Conservation (phyloP, 1,140 invertebrate genomes). For the Cardiocondyla obscurior region DNA sequence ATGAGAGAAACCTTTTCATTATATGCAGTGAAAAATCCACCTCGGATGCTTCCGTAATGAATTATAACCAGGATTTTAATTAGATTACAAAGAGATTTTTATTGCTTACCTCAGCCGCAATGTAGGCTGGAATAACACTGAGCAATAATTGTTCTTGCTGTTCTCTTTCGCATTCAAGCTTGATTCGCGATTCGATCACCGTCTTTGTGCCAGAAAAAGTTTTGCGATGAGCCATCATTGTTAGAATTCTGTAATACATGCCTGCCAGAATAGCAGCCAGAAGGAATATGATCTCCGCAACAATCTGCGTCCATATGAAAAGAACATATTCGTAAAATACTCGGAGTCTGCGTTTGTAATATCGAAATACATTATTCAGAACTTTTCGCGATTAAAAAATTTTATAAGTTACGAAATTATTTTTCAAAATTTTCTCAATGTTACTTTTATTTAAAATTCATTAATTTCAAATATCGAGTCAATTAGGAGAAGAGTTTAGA, state of each 20-base stretch:
- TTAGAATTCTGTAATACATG: conserved; percentile 94
- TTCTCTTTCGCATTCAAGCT: conserved; percentile 95
- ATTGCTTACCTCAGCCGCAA: conserved; percentile 91
- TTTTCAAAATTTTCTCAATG: too few relatives aligned
- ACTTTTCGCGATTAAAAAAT: background rate
- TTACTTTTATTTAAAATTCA: too few relatives aligned
- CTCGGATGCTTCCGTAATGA: background rate
- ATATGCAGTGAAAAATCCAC: background rate
- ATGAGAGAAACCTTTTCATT: background rate
- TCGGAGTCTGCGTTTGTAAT: background rate
- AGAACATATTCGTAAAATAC: background rate
- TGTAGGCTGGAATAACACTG: conserved; percentile 96
- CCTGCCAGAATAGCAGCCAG: conserved; percentile 91
- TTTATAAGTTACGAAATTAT: too few relatives aligned
- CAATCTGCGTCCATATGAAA: background rate
- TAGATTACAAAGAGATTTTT: conserved; percentile 13
- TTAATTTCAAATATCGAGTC: background rate
- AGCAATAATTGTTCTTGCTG: conserved; percentile 95
- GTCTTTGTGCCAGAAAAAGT: conserved; percentile 95
- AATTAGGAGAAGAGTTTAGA: background rate
- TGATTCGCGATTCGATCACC: conserved; percentile 95
- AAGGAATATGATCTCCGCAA: conserved; percentile 88
- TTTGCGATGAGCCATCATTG: conserved; percentile 91
- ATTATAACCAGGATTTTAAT: conserved; percentile 11
- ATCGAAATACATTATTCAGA: background rate